phyloP scores from a whole-genome alignment of 2,888 invertebrate genomes.

The Eustalomyia histrio region DNA sequence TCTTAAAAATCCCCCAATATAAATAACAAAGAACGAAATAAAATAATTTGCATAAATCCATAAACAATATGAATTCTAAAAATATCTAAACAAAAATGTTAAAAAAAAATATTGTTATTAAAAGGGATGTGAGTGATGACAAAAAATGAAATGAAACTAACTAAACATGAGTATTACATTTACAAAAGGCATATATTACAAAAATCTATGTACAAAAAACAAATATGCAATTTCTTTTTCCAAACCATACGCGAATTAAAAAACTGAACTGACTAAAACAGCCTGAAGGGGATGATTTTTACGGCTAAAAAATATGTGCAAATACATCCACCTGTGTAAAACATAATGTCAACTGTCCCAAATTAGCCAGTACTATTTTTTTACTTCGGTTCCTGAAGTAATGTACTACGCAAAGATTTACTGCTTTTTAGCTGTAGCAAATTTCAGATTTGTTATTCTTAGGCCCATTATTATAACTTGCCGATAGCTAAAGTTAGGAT shows the following conservation, averaged over 20 bases:
- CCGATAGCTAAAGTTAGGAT: too few relatives aligned
- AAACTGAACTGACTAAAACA: conserved; percentile 6
- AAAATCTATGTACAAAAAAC: conserved; percentile 41
- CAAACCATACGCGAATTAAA: conserved; percentile 47
- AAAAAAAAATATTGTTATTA: conserved; percentile 12
- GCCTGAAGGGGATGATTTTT: conserved; percentile 11
- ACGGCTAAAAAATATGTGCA: background rate
- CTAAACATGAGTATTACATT: conserved; percentile 62
- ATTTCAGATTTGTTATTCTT: too few relatives aligned
- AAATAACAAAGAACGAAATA: conserved; percentile 30
- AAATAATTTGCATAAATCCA: conserved; percentile 60
- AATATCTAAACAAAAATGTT: conserved; percentile 24
- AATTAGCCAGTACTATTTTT: background rate
- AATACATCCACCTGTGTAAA: background rate
- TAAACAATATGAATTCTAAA: conserved; percentile 17
- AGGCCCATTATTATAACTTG: too few relatives aligned
- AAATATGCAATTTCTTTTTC: conserved; percentile 45
- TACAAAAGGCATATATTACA: conserved; percentile 62
- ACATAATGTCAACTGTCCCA: background rate
- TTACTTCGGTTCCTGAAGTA: background rate
- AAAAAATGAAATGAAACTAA: conserved; percentile 31
- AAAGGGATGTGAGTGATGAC: conserved; percentile 27
- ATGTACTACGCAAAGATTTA: too few relatives aligned
- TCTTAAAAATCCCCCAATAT: conserved; percentile 22
- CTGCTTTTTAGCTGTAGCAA: too few relatives aligned